Evolutionary conservation across 2,113 vertebrate genomes (phyloP).

Genomic region (Stegostoma tigrinum): DNA sequence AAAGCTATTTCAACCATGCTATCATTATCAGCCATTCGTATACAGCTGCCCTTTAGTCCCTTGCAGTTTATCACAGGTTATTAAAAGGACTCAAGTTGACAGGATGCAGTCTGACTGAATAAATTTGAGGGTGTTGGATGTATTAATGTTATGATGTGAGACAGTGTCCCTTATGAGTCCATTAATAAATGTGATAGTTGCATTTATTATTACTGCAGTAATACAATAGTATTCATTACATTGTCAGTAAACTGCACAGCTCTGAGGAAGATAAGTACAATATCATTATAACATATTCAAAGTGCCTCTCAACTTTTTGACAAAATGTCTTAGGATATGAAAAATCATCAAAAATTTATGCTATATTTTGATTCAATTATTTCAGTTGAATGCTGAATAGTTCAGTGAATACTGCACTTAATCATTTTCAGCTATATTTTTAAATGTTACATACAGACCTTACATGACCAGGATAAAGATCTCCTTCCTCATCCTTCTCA

Average conservation of each 20-base stretch:
- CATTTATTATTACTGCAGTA: conserved; percentile 2
- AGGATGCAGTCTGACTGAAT: conserved; percentile 8
- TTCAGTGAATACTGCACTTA: neutral
- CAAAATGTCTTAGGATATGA: neutral
- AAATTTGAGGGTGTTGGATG: neutral
- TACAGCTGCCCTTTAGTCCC: conserved; percentile 1
- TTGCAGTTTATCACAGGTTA: conserved; percentile 30
- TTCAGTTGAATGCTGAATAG: neutral
- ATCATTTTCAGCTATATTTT: neutral
- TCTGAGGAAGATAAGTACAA: neutral
- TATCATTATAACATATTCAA: neutral
- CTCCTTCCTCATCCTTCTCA: neutral
- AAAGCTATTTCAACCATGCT: neutral
- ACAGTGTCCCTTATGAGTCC: neutral
- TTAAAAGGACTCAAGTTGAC: conserved; percentile 29
- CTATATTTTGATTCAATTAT: neutral
- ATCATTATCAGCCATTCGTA: conserved; percentile 18
- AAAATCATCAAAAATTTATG: neutral
- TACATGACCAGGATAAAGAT: neutral
- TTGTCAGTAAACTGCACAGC: neutral
- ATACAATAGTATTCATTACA: neutral
- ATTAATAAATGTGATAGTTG: conserved; percentile 7
- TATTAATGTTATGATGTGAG: neutral
- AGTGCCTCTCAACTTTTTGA: neutral
- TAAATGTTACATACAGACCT: too few species aligned